Percentiles rank a stretch among this genome's conserved stretches.
Evolutionary conservation across 1,140 invertebrate genomes (phyloP).

Genomic region (Tetraneura akinire): DNA sequence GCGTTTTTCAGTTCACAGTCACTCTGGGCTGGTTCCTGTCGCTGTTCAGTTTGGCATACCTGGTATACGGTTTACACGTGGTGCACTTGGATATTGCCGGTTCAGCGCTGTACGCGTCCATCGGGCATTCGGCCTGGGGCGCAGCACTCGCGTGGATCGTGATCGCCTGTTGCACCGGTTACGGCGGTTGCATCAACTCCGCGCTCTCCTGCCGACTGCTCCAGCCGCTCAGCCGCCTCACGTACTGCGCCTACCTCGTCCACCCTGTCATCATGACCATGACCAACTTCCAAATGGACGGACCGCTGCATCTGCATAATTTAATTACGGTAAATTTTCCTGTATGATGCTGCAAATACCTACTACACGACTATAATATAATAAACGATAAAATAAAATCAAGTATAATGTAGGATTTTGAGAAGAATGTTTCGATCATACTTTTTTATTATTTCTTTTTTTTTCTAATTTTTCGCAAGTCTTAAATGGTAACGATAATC

Average conservation of each 20-base stretch:
- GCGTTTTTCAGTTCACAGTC: constrained; percentile 55
- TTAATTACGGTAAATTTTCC: constrained; percentile 65
- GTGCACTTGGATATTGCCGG: constrained; percentile 67
- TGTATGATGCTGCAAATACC: no score
- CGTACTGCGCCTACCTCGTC: constrained; percentile 87
- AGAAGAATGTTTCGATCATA: no score
- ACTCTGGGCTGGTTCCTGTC: constrained; percentile 55
- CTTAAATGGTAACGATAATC: no score
- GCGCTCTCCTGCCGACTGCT: constrained; percentile 78
- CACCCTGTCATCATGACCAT: constrained; percentile 84
- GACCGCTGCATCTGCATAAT: constrained; percentile 74
- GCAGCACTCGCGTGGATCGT: constrained; percentile 77
- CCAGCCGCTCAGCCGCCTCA: constrained; percentile 82
- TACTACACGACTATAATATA: no score
- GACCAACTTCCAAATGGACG: constrained; percentile 74
- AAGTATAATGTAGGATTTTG: no score
- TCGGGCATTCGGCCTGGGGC: constrained; percentile 73
- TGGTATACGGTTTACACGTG: constrained; percentile 78
- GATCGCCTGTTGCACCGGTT: constrained; percentile 75
- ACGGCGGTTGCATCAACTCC: constrained; percentile 70
- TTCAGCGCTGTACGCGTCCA: constrained; percentile 63
- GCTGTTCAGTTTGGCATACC: constrained; percentile 53
- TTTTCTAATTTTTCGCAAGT: no score
- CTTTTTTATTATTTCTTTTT: no score
- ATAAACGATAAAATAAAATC: no score